Evolutionary conservation across 2,797 vertebrate species (phyloP), one percentile per base, ranked within the genome.

Genomic region (Muscicapa comitata): DNA sequence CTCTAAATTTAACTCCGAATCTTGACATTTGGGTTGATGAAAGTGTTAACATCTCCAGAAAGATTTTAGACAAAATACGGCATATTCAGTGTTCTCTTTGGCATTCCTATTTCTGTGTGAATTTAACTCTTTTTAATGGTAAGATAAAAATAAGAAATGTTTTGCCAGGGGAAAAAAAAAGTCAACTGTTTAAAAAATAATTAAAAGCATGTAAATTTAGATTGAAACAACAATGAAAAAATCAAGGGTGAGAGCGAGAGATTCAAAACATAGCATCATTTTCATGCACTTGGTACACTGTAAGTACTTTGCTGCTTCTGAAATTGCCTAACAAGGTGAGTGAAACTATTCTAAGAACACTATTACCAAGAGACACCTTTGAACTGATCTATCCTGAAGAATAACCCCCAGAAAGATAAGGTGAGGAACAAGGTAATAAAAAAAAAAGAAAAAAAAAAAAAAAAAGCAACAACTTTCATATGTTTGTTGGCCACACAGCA

Each of bases 331-430:
- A 97, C 96, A 97, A 98, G 97, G 97, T 98, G 97, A 98, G 96
- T 9, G 92, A 97, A 97, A 94, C 93, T 96, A 92, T 97, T 97
- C 93, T 94, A 95, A 97, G 97, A 97, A 95, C 85, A 96, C 76
- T 95, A 96, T 97, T 98, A 96, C 92, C 97, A 96, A 93, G 97
- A 98, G 98, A 97, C 96, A 97, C 96, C 97, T 98, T 97, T 98
- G 97, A 98, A 98, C 97, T 97, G 94, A 97, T 98, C 93, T 97
- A 95, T 98, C 97, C 97, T 97, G 94, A 97, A 98, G 97, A 97
- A 97, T 98, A 97, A 98, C 98, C 98, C 97, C 98, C 97, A 98
- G 98, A 97, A 98, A 97, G 96, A 97, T 93, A 96, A 96, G 88
- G 87, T 94, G 97, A 97, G 92, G 95, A 96, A 94, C 66, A 86